Conservation (phyloP, 2,888 invertebrate genomes). For the Mythimna impura region DNA sequence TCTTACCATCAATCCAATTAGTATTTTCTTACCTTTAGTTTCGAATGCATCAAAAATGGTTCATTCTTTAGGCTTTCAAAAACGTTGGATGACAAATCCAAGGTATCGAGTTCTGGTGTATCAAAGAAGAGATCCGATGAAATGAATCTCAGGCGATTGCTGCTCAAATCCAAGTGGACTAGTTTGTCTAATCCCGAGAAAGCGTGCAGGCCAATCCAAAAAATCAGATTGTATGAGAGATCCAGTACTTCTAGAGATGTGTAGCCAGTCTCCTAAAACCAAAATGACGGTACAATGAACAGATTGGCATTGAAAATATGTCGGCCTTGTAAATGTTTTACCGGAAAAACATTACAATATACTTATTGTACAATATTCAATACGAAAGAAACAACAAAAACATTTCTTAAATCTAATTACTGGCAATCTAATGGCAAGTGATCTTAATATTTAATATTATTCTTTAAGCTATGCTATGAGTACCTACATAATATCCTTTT, state of each 20-base stretch:
- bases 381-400: not conserved
- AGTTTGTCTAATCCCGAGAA: constrained; percentile 89
- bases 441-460: too few species aligned
- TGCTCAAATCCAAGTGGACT: constrained; percentile 90
- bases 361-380: not conserved
- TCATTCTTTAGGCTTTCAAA: constrained; percentile 89
- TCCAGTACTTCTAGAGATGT: constrained; percentile 86
- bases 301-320: not conserved
- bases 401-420: too few species aligned
- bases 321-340: too few species aligned
- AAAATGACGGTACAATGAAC: not conserved
- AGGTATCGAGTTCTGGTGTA: constrained; percentile 85
- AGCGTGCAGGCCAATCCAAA: constrained; percentile 91
- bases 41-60: constrained; percentile 89
- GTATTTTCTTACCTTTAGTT: constrained; percentile 83
- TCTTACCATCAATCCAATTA: not conserved
- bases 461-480: not conserved
- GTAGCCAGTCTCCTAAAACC: constrained; percentile 87
- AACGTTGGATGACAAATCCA: constrained; percentile 92
- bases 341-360: too few species aligned
- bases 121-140: constrained; percentile 90
- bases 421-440: too few species aligned
- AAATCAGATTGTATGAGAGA: constrained; percentile 91
- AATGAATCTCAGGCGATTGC: constrained; percentile 91
- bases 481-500: constrained; percentile 7